Base-by-base conservation (phyloP, 1,140 invertebrate species). In the Drosophila carrolli region DNA sequence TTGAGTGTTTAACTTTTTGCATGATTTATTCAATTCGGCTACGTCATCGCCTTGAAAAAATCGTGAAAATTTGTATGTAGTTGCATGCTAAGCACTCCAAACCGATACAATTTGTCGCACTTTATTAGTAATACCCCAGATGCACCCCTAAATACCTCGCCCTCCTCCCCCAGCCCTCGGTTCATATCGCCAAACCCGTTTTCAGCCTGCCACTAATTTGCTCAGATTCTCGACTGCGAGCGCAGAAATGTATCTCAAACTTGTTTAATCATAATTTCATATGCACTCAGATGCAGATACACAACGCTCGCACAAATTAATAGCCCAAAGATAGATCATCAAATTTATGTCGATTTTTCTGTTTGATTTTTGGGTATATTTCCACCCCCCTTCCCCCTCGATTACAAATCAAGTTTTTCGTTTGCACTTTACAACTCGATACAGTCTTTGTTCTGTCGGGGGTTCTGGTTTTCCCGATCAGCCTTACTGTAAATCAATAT, bases 231-330 rank as follows among this genome's bases (percentile, higher is more conserved):
- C 29, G 16, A 57, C 35, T 56, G 62, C 55, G 55, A 66, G 35
- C 23, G 43, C 44, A 35, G 50, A 75, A 65, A 56, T 55, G 48
- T 78, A 63, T 71, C 66, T 65, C 4, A 53, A 78, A 72, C 75
- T 78, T 72, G 75, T 72, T 78, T 78, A 63, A 78, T 70, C 74
- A 56, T 44, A 78, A 70, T 70, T 78, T 62, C 46, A 61, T 32
- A 66, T 59, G 23, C 60, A 67, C 61, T 27, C 53, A 44, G 59
- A 62, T 44, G 35, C 56, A 67, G 40, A 72, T 54, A 71, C 65
- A 47, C 62, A 46, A 32, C 66, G 32, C 66, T 32, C 29, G 43
- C 46, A 23, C 63, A 68, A 78, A 48, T 57, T 57, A 57, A 71
- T 71, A 71, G 38, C 65, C 65, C 43, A 71, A 55, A 70, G 62